phyloP scores from a whole-genome alignment of 2,888 invertebrate genomes.

The Hydriomena furcata region DNA sequence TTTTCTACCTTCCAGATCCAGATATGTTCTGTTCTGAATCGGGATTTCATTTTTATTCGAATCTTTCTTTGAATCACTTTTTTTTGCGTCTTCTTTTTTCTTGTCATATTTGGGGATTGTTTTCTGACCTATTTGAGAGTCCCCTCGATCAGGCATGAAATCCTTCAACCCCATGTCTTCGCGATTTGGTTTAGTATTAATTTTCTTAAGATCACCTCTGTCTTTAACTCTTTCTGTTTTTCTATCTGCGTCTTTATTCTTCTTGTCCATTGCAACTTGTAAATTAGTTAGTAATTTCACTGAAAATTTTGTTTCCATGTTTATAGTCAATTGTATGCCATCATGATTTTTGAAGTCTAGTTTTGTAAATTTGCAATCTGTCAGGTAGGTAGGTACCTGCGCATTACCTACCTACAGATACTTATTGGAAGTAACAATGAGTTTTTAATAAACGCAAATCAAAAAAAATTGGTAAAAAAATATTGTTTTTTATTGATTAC shows the following conservation, averaged over 20 bases:
- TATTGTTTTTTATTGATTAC: no score
- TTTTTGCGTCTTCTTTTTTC: slow-evolving; percentile 10
- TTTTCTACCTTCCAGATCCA: slow-evolving; percentile 31
- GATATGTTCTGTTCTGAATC: slow-evolving; percentile 14
- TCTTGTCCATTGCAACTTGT: slow-evolving; percentile 36
- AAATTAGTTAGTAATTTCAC: slow-evolving; percentile 29
- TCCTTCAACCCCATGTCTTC: slow-evolving; percentile 18
- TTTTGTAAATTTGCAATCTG: no score
- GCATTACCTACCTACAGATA: no score
- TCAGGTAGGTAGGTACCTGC: no score
- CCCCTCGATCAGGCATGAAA: slow-evolving; percentile 41
- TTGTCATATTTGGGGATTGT: neutral
- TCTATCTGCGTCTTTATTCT: slow-evolving; percentile 29
- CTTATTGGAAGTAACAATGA: no score
- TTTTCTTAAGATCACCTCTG: slow-evolving; percentile 37
- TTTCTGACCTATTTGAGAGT: slow-evolving; percentile 29
- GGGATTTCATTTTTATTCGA: neutral
- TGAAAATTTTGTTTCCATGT: slow-evolving; percentile 33
- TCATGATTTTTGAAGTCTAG: slow-evolving; percentile 12
- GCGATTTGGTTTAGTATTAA: neutral
- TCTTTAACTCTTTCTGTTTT: slow-evolving; percentile 37
- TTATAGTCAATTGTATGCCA: slow-evolving; percentile 17
- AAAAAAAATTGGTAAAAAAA: no score
- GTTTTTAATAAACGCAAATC: no score
- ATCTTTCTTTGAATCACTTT: slow-evolving; percentile 11